phyloP scores from a whole-genome alignment of 2,888 invertebrate genomes.

The Calliphora vomitoria region DNA sequence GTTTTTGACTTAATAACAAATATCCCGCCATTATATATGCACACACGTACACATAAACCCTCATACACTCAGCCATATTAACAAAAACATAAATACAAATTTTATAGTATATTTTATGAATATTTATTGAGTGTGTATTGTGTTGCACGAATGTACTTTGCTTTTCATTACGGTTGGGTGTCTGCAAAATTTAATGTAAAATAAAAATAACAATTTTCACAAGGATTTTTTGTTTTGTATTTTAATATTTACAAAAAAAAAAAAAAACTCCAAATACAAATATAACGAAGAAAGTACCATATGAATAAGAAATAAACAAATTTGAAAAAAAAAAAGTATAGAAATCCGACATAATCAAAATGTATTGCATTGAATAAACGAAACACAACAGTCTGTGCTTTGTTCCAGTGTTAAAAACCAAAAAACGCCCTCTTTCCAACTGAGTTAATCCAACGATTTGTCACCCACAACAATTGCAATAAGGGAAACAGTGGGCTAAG shows the following conservation, averaged over 20 bases:
- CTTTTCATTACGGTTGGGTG: slow-evolving; percentile 33
- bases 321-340: background rate
- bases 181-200: slow-evolving; percentile 38
- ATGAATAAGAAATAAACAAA: slow-evolving; percentile 53
- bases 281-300: slow-evolving; percentile 16
- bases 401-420: slow-evolving; percentile 24
- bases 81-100: slow-evolving; percentile 39
- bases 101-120: slow-evolving; percentile 50
- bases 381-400: slow-evolving; percentile 52
- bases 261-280: background rate
- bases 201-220: slow-evolving; percentile 59
- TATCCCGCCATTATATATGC: slow-evolving; percentile 16
- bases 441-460: slow-evolving; percentile 68
- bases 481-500: slow-evolving; percentile 40
- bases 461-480: slow-evolving; percentile 57
- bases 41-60: background rate
- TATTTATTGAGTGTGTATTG: slow-evolving; percentile 38
- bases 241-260: slow-evolving; percentile 13
- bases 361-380: slow-evolving; percentile 60
- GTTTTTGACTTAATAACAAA: slow-evolving; percentile 63
- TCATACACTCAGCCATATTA: background rate
- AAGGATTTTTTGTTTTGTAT: slow-evolving; percentile 14
- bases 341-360: slow-evolving; percentile 65
- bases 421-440: slow-evolving; percentile 65
- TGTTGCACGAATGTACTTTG: background rate